Base-by-base conservation (phyloP, 2,888 invertebrate species). In the Megaustenia siamemsis region DNA sequence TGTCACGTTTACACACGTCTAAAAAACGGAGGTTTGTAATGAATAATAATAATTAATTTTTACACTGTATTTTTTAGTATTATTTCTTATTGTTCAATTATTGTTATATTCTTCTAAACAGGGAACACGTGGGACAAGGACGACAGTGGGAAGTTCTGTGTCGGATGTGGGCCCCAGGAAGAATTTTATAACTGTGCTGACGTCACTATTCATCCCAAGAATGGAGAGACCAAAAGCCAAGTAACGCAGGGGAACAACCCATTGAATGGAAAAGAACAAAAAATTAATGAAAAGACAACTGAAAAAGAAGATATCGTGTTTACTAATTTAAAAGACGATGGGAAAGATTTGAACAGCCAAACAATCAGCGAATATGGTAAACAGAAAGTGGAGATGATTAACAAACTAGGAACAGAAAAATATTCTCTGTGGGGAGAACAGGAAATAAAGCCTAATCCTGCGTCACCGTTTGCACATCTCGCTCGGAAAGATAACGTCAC, bases 131-230 rank as follows among this genome's bases (percentile, higher is more conserved):
- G 91, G 89, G 92, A 91, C 63, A 91, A 91, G 32, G 91, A 92
- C 60, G 90, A 89, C 28, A 87, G 84, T 83, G 90, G 90, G 15
- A 81, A 82, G 32, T 88, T 86, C 45, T 92, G 91, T 77, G 86
- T 92, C 35, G 92, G 92, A 0, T 91, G 92, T 86, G 92, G 92
- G 0, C 88, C 89, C 10, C 92, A 92, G 77, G 92, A 92, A 80
- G 91, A 92, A 75, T 92, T 91, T 76, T 90, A 90, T 73, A 92
- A 92, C 84, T 93, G 92, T 86, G 92, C 92, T 15, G 92, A 93
- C 86, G 89, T 93, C 10, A 89, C 88, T 69, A 90, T 92, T 21
- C 71, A 87, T 12, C 87, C 89, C 0, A 24, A 8, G 2, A 28
- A 38, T 28, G 8, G 15, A 18, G 18, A 38, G 38, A 24, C 28